Percentiles rank a stretch among this genome's conserved stretches.
These are phyloP conservation scores for Erythrocercus mccallii DNA, from an alignment of 2,113 vertebrate genomes.

Conservation along the genomic window DNA sequence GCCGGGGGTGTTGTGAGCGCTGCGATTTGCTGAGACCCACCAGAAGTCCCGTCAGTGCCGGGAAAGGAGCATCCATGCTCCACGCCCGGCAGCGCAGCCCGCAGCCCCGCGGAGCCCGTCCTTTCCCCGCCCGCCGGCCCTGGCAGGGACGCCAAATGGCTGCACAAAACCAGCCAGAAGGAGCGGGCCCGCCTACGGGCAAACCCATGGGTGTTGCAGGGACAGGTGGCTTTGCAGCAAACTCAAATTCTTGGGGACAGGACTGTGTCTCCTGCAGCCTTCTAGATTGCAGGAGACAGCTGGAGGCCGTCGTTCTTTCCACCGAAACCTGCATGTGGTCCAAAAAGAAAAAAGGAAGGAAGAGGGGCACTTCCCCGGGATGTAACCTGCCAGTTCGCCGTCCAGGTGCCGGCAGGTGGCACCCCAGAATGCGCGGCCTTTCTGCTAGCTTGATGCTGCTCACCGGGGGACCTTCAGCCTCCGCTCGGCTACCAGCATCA, in stretches of 20 bases:
- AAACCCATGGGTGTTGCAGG: fast-evolving
- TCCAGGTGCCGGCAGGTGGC: conserved; percentile 28
- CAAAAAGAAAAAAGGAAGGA: too few relatives aligned
- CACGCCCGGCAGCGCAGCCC: fast-evolving
- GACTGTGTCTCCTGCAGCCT: too few relatives aligned
- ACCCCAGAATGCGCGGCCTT: neutral
- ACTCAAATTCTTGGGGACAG: fast-evolving
- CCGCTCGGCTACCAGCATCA: fast-evolving
- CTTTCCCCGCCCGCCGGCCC: too few relatives aligned
- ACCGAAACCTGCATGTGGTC: fast-evolving
- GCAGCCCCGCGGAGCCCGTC: fast-evolving
- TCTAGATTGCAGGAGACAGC: neutral
- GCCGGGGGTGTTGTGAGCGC: fast-evolving
- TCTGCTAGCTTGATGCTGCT: neutral
- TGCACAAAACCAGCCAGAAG: fast-evolving
- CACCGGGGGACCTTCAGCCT: neutral
- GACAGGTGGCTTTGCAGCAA: neutral
- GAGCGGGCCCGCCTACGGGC: fast-evolving
- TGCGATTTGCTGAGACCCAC: neutral
- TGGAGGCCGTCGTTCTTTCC: fast-evolving
- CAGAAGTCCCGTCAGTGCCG: neutral
- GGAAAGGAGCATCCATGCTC: neutral
- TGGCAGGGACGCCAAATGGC: fast-evolving
- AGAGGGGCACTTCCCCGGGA: fast-evolving
- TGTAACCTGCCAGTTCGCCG: neutral